phyloP scores from a whole-genome alignment of 2,888 invertebrate species.

The Diaprepes abbreviatus region DNA sequence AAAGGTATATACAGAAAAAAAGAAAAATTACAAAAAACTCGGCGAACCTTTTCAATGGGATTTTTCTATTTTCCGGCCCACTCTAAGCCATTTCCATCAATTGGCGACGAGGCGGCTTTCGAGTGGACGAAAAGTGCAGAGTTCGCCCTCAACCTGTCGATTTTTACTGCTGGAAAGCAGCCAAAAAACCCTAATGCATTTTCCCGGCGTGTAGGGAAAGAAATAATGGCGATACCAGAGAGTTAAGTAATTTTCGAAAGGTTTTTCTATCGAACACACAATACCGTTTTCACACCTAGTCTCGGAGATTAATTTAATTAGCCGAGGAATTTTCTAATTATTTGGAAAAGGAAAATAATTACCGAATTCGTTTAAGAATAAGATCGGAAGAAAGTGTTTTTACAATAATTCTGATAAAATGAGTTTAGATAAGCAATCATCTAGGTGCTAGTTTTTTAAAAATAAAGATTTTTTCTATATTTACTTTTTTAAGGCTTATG shows the following conservation, averaged over 20 bases:
- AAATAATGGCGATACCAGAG: constrained; percentile 16
- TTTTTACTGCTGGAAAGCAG: constrained; percentile 32
- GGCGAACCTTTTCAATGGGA: constrained; percentile 5
- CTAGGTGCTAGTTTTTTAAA: no score
- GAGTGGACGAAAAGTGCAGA: constrained; percentile 30
- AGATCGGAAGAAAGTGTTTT: no score
- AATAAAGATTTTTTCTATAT: no score
- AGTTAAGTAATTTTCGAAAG: constrained; percentile 31
- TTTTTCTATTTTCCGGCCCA: constrained; percentile 13
- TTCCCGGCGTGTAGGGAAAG: constrained; percentile 23
- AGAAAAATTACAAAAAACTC: constrained; percentile 2
- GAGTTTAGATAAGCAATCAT: no score
- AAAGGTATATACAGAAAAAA: constrained; percentile 1
- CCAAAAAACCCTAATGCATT: constrained; percentile 41
- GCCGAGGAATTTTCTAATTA: no score
- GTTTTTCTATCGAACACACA: constrained; percentile 15
- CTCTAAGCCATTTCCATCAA: constrained; percentile 16
- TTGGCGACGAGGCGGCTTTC: constrained; percentile 13
- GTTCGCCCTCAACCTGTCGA: constrained; percentile 38
- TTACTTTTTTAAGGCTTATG: no score
- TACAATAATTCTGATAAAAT: no score
- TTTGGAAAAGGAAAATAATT: no score
- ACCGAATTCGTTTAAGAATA: no score
- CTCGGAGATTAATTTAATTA: no score
- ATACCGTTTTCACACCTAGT: constrained; percentile 1